Evolutionary conservation across 35 echinoderm and acorn worm genomes (phyloP), one percentile per base, ranked within the genome.

Genomic region (Ophioderma brevispina): DNA sequence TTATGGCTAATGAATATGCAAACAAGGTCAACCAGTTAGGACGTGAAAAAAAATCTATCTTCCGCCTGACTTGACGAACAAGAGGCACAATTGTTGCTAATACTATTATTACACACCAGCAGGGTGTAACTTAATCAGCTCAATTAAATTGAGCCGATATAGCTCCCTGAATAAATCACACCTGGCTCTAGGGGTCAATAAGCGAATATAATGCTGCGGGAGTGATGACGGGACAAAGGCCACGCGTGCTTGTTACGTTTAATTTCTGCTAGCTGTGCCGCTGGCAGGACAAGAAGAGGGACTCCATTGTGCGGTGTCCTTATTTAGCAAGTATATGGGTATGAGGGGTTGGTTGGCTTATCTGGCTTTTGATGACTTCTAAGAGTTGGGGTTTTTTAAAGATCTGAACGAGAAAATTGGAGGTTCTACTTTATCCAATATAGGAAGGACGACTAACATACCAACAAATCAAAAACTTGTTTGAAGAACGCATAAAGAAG

Each of bases 101-200:
- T 70, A 70, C 10, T 70, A 8, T 15, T 70, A 15, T 15, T 15
- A 15, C 10, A 70, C 59, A 70, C 59, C 28, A 70, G 2, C 17
- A n/a, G n/a, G n/a, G 59, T 3, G 59, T 70, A 70, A 70, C 59
- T 70, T 70, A 70, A 70, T 70, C 59, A 25, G 59, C 28, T 70
- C 59, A 70, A 70, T 70, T 70, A 70, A 70, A 70, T 70, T 70
- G 59, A 70, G 59, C 59, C n/a, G 59, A 70, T 70, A 70, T 25
- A 25, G 59, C 6, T 25, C 4, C 59, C 59, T 70, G 59, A 70
- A 70, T 70, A 70, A 70, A 70, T 70, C 17, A 2, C 59, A 30
- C 59, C 28, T 70, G 17, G 28, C 17, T 70, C 6, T 70, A 30
- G 15, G 59, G 15, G 2, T 30, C n/a, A 70, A 25, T 70, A 70